Conservation (phyloP, 2,888 invertebrate species). For the Tolmerus cingulatus region DNA sequence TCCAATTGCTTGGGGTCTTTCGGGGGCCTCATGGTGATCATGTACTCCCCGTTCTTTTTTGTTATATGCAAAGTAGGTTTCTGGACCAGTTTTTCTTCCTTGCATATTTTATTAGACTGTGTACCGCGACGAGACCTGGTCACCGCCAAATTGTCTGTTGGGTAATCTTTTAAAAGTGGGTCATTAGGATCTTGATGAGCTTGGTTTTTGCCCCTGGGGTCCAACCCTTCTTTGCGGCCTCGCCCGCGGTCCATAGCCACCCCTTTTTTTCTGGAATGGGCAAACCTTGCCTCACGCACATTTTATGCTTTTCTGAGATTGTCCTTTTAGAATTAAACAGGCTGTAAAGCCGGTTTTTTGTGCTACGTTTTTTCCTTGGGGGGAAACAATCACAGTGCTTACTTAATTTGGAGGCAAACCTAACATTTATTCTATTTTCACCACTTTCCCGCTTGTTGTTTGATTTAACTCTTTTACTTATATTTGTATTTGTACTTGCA, state of each 20-base stretch:
- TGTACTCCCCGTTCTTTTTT: slow-evolving; percentile 72
- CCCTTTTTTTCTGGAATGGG: slow-evolving; percentile 73
- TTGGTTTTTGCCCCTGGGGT: slow-evolving; percentile 60
- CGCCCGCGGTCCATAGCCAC: slow-evolving; percentile 70
- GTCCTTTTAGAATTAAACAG: slow-evolving; percentile 56
- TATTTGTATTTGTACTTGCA: background rate
- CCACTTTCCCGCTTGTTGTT: background rate
- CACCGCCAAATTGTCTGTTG: slow-evolving; percentile 57
- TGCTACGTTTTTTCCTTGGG: background rate
- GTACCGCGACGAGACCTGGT: slow-evolving; percentile 55
- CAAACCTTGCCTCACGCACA: slow-evolving; percentile 65
- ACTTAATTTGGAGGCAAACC: background rate
- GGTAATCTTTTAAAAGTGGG: slow-evolving; percentile 59
- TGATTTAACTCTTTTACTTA: background rate
- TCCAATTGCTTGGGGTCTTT: slow-evolving; percentile 69
- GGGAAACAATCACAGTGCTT: background rate
- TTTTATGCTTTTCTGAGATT: slow-evolving; percentile 66
- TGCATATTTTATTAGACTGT: slow-evolving; percentile 55
- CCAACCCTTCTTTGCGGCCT: slow-evolving; percentile 56
- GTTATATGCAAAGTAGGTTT: slow-evolving; percentile 72
- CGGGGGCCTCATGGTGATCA: slow-evolving; percentile 73
- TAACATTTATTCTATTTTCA: background rate
- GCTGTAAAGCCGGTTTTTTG: background rate
- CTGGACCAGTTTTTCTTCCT: slow-evolving; percentile 51
- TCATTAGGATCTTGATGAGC: slow-evolving; percentile 59